phyloP scores from a whole-genome alignment of 2,888 invertebrate species.

The Cephalotes varians region DNA sequence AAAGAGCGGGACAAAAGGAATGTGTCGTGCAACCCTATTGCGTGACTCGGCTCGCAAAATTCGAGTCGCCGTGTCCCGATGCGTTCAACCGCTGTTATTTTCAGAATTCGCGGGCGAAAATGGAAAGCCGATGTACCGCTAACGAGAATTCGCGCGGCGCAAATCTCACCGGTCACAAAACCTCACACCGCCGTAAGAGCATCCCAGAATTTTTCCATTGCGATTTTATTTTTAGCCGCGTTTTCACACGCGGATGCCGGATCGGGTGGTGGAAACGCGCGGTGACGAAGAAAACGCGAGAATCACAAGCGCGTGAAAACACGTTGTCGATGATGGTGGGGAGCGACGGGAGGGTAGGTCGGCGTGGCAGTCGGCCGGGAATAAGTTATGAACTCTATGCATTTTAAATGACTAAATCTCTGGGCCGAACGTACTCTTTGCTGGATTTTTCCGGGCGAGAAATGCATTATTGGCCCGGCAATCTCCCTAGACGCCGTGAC shows the following conservation, averaged over 20 bases:
- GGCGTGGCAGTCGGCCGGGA: constrained; percentile 76
- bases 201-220: constrained; percentile 36
- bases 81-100: constrained; percentile 26
- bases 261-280: constrained; percentile 6
- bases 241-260: not conserved
- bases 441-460: constrained; percentile 76
- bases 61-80: not conserved
- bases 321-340: constrained; percentile 56
- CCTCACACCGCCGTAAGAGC: not conserved
- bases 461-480: constrained; percentile 83
- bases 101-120: constrained; percentile 15
- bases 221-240: constrained; percentile 26
- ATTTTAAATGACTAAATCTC: constrained; percentile 83
- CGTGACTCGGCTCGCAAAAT: constrained; percentile 41
- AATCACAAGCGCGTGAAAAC: constrained; percentile 55
- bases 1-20: constrained; percentile 36
- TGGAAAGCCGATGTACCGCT: constrained; percentile 41
- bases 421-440: constrained; percentile 80
- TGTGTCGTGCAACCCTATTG: not conserved
- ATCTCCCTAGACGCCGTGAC: constrained; percentile 69
- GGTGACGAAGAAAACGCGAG: constrained; percentile 54
- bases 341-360: constrained; percentile 19
- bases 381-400: constrained; percentile 84
- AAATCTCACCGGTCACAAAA: constrained; percentile 32
- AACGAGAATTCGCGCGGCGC: constrained; percentile 32